phyloP scores from a whole-genome alignment of 2,113 vertebrate genomes.

The Orcinus orca region DNA sequence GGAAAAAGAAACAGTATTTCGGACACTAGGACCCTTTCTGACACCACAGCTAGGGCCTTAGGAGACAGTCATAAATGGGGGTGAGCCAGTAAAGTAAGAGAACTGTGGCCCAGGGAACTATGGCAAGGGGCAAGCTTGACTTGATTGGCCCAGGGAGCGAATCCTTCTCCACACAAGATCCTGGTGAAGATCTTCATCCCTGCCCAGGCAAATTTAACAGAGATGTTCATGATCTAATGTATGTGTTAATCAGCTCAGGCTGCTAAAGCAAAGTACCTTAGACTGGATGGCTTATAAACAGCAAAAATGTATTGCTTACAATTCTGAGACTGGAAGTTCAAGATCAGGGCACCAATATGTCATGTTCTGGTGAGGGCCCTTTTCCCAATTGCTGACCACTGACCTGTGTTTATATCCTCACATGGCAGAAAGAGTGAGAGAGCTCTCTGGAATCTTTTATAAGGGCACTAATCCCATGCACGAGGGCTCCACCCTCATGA shows the following conservation, averaged over 20 bases:
- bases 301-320: not conserved
- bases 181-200: not conserved
- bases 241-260: not conserved
- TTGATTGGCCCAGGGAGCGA: not conserved
- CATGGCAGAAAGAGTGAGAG: not conserved
- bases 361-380: not conserved
- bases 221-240: not conserved
- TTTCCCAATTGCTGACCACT: not conserved
- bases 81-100: not conserved
- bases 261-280: not conserved
- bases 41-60: not conserved
- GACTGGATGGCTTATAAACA: not conserved
- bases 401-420: not conserved
- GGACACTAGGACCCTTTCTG: not conserved
- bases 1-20: not conserved
- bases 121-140: not conserved
- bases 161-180: not conserved
- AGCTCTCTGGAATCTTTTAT: not conserved
- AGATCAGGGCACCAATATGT: not conserved
- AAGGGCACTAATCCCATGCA: not conserved
- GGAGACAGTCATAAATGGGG: not conserved
- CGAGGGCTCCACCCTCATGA: not conserved
- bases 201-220: not conserved
- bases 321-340: not conserved
- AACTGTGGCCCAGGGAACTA: not conserved